Evolutionary conservation across 2,113 vertebrate genomes (phyloP), one percentile per base, ranked within the genome.

Genomic region (Elaphurus davidianus): DNA sequence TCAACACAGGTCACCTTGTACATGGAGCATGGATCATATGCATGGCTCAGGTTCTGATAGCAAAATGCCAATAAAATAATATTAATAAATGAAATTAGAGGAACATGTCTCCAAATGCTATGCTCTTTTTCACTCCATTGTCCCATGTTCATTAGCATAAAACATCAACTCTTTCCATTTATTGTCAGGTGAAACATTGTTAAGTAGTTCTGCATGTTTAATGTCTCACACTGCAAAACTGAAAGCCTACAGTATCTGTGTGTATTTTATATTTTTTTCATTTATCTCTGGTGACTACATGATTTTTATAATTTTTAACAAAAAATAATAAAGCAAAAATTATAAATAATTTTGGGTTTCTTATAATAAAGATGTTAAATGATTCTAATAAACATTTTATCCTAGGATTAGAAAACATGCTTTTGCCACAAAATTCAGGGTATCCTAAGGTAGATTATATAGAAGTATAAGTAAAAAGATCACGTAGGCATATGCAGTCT

Each of bases 371-470:
- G 27, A 96, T 97, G 52, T 84, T 97, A 94, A 97, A 97, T 96
- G 87, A 95, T 97, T 91, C 98, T 97, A 98, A 98, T 87, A 98
- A 98, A 54, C 45, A 87, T 83, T 94, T 91, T 67, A 59, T 87
- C 5, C 11, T 23, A 47, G 0, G 55, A 94, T 83, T 96, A 88
- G 30, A 64, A 88, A 97, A 45, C 13, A 89, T 50, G 7, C 15
- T 98, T 94, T 89, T 64, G 8, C 25, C 57, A 55, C 60, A 92
- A 96, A 97, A 83, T 16, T 54, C 55, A 13, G 17, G 27, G 17
- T 71, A 67, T 90, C 36, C 7, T 91, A 43, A 92, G 30, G 45
- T 78, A 92, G 21, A 64, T 45, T 57, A 60, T 57, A 90, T 16
- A 96, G 76, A 98, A 96, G n/a, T 86, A 85, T 96, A 96, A 87